phyloP scores from a whole-genome alignment of 2,888 invertebrate genomes.

The Stegophylla sp. region DNA sequence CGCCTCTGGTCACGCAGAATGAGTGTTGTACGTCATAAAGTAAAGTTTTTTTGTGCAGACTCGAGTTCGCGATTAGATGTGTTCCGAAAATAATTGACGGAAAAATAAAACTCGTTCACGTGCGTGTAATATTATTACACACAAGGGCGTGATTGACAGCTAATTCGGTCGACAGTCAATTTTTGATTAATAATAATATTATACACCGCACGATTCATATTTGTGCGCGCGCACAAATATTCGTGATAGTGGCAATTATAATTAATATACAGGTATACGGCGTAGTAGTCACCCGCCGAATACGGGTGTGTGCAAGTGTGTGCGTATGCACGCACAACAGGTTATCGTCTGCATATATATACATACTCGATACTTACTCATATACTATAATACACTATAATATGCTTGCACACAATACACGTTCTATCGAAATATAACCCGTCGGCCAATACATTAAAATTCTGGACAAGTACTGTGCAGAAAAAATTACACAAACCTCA shows the following conservation, averaged over 20 bases:
- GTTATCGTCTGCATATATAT: background rate
- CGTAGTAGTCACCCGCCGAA: background rate
- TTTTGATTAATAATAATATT: background rate
- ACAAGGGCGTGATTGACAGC: background rate
- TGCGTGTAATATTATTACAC: background rate
- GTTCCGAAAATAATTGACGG: slow-evolving; percentile 9
- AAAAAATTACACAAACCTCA: too few species aligned
- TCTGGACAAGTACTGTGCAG: too few species aligned
- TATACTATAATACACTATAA: too few species aligned
- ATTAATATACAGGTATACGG: background rate
- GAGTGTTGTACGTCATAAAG: too few species aligned
- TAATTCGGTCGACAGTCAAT: background rate
- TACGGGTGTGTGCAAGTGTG: too few species aligned
- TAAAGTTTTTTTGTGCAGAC: too few species aligned
- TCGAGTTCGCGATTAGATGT: background rate
- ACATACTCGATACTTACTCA: too few species aligned
- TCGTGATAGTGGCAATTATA: background rate
- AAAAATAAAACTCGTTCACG: slow-evolving; percentile 17
- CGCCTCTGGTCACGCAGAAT: too few species aligned
- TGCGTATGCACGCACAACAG: background rate
- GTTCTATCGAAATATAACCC: too few species aligned
- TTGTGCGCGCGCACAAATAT: background rate
- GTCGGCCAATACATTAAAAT: too few species aligned
- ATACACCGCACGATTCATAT: too few species aligned
- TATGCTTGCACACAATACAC: too few species aligned